Evolutionary conservation across 1,140 invertebrate species (phyloP), one percentile per base, ranked within the genome.

Genomic region (Philotrypesis tridentata): DNA sequence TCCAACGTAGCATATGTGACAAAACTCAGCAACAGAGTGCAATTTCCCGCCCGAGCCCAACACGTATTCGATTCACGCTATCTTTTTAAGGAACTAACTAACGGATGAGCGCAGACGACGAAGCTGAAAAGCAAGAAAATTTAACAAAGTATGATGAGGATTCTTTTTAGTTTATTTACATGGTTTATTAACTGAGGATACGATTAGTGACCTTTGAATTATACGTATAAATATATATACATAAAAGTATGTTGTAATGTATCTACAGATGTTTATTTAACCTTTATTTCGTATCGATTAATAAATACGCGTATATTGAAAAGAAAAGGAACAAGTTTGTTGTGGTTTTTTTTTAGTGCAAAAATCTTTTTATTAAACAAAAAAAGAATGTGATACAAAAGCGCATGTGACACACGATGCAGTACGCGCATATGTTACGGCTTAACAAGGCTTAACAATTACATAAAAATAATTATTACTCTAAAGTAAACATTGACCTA

Each of bases 1-100:
- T 90, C 91, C 92, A 63, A 92, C 92, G 91, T 93, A 93, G 89
- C 90, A 87, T 84, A 88, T 87, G 86, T 88, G 87, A 40, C 29
- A 74, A 88, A 89, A 87, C 55, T 85, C 65, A 73, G 40, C 76
- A 80, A 80, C 79, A 84, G 85, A 85, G 73, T 84, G 72, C 85
- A 86, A 85, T 79, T 82, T 84, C 73, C 81, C 76, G 76, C 84
- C 83, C 73, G 72, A 87, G 79, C 83, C 84, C 72, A 79, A 87
- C 83, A 85, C 79, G 43, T 84, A 87, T 84, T 87, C 82, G 55
- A 84, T 84, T 82, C 12, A 65, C 25, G 78, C 61, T 71, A 87
- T 85, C 86, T 85, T 89, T 88, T 85, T 87, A 86, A 74, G 21
- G 25, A 73, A 79, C 48, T 79, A 67, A 79, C 48, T 79, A 83